These are phyloP conservation scores for Nymphalis urticae DNA, from an alignment of 2,888 invertebrate species.

Conservation along the genomic window DNA sequence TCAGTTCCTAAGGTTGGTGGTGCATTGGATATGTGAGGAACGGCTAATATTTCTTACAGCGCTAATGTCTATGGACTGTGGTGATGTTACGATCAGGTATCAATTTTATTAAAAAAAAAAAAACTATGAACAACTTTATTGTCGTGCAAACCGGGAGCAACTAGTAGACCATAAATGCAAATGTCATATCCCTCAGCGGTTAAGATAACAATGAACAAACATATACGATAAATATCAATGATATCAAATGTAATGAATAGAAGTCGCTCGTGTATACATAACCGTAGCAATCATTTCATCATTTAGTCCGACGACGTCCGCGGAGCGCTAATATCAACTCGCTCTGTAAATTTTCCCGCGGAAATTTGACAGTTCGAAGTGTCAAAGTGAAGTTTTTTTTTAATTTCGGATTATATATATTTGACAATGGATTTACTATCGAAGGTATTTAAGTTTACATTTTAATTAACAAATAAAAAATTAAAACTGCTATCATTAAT, in stretches of 20 bases:
- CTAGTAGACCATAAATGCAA: neutral
- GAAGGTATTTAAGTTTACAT: conserved; percentile 35
- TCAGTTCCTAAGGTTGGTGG: too few relatives aligned
- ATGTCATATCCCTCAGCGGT: conserved; percentile 5
- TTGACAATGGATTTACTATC: conserved; percentile 41
- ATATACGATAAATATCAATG: neutral
- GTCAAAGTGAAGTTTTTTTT: conserved; percentile 33
- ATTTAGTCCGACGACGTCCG: conserved; percentile 30
- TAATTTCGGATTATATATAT: conserved; percentile 16
- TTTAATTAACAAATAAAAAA: too few relatives aligned
- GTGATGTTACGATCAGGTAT: too few relatives aligned
- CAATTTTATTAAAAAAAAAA: too few relatives aligned
- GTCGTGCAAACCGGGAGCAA: too few relatives aligned
- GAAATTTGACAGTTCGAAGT: conserved; percentile 33
- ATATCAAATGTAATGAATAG: neutral
- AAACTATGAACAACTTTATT: too few relatives aligned
- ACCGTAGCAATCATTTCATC: conserved; percentile 26
- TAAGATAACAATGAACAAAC: conserved; percentile 16
- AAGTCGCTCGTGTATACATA: conserved; percentile 11
- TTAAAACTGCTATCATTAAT: too few relatives aligned
- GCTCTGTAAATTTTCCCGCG: conserved; percentile 31
- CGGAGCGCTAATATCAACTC: conserved; percentile 20
- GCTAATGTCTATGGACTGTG: too few relatives aligned
- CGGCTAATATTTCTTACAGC: too few relatives aligned
- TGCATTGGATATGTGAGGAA: too few relatives aligned